phyloP scores from a whole-genome alignment of 2,888 invertebrate genomes.

The Drosophila peninsularis region DNA sequence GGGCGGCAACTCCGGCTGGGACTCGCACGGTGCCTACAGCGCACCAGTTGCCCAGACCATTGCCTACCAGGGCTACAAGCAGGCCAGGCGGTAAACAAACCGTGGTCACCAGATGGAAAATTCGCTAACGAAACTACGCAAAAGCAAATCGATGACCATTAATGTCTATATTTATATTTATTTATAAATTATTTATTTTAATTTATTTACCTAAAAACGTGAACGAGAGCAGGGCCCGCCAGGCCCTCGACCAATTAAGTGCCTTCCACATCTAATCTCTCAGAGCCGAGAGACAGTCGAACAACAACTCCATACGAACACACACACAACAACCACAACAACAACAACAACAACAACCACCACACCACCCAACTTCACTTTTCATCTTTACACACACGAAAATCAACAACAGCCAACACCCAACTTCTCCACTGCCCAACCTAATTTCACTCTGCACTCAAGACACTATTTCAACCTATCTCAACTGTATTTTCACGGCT shows the following conservation, averaged over 20 bases:
- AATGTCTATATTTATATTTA: constrained; percentile 78
- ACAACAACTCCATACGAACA: constrained; percentile 33
- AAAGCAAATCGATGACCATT: constrained; percentile 61
- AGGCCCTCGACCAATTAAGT: constrained; percentile 54
- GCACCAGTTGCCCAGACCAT: constrained; percentile 86
- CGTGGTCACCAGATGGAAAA: constrained; percentile 55
- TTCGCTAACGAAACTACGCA: constrained; percentile 39
- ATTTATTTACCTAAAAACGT: constrained; percentile 81
- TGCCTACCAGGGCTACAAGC: constrained; percentile 86
- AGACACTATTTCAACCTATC: constrained; percentile 17
- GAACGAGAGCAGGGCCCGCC: constrained; percentile 58
- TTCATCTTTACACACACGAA: constrained; percentile 56
- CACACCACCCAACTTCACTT: constrained; percentile 46
- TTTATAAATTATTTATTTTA: constrained; percentile 84
- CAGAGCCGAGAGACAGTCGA: constrained; percentile 45
- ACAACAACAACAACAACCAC: constrained; percentile 19
- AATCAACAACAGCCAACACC: constrained; percentile 40
- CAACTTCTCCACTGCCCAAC: constrained; percentile 35
- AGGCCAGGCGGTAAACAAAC: constrained; percentile 82
- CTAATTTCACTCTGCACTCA: constrained; percentile 47
- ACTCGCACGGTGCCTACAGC: constrained; percentile 85
- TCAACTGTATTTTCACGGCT: constrained; percentile 51
- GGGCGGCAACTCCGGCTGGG: constrained; percentile 83
- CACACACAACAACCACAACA: constrained; percentile 41
- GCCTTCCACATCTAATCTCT: constrained; percentile 67